A percentile compares a stretch with the other conserved stretches of the same genome.
These are phyloP conservation scores for Masticophis lateralis DNA, from an alignment of 2,797 vertebrate genomes.

Conservation along the genomic window DNA sequence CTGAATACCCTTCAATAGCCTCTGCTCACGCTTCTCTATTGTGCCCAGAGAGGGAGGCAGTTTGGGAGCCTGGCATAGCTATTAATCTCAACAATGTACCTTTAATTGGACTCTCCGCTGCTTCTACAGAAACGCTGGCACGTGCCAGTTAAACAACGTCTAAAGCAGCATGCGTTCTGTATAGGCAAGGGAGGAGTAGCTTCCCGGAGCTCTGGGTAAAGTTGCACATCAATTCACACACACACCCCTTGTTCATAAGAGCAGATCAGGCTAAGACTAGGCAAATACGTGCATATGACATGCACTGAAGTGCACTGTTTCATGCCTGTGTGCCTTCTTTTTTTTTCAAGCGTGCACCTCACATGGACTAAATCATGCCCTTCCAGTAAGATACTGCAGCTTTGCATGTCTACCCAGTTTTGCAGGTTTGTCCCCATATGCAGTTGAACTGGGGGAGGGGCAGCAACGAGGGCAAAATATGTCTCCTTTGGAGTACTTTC, in stretches of 20 bases:
- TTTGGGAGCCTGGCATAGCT: not conserved
- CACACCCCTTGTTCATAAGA: not conserved
- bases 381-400: not conserved
- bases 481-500: not conserved
- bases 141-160: slow-evolving; percentile 19
- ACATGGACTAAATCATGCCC: not conserved
- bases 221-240: not conserved
- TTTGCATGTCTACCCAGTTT: not conserved
- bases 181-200: not conserved
- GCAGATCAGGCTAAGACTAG: not conserved
- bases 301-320: not conserved
- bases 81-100: slow-evolving; percentile 1
- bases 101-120: not conserved
- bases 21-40: slow-evolving; percentile 18
- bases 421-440: not conserved
- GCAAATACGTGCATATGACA: not conserved
- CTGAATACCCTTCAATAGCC: not conserved
- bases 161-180: not conserved
- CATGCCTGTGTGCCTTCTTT: not conserved
- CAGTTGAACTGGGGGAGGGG: not conserved
- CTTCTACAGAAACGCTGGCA: not conserved
- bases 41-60: not conserved
- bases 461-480: not conserved
- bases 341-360: not conserved
- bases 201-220: not conserved